phyloP scores from a whole-genome alignment of 2,888 invertebrate genomes.

The Ptychoptera albimana region DNA sequence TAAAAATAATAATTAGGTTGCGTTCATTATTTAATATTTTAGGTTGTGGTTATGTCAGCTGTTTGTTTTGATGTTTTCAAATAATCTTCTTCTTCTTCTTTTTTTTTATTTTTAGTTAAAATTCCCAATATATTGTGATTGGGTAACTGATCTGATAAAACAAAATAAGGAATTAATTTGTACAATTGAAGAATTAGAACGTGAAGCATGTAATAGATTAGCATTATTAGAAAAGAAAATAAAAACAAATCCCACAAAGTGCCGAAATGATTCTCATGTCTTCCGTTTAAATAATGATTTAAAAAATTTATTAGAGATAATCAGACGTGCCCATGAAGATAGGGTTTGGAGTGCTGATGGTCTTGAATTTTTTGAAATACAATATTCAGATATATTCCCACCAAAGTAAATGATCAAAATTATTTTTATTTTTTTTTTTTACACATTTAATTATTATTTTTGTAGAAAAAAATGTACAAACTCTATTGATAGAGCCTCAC shows the following conservation, averaged over 20 bases:
- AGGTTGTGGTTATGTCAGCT: too few species aligned
- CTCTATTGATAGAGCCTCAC: too few species aligned
- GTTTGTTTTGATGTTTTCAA: not conserved
- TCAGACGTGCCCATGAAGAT: conserved; percentile 28
- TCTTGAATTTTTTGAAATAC: conserved; percentile 30
- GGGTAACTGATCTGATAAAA: conserved; percentile 43
- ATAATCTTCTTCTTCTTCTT: not conserved
- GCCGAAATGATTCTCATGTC: not conserved
- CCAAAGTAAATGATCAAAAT: too few species aligned
- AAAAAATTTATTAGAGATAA: conserved; percentile 30
- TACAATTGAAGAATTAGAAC: conserved; percentile 44
- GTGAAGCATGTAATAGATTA: conserved; percentile 40
- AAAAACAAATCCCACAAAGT: not conserved
- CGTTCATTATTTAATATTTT: too few species aligned
- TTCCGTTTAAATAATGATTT: conserved; percentile 20
- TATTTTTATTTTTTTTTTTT: too few species aligned
- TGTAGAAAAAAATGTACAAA: too few species aligned
- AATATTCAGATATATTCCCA: conserved; percentile 24
- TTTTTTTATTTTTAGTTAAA: conserved; percentile 36
- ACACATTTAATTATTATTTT: too few species aligned
- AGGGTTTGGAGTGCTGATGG: conserved; percentile 27
- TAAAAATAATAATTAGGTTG: not conserved
- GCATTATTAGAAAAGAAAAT: conserved; percentile 27
- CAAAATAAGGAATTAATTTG: conserved; percentile 43
- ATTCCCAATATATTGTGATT: conserved; percentile 40